A percentile compares a stretch with the other conserved stretches of the same genome.
These are phyloP conservation scores for Ooceraea biroi DNA, from an alignment of 1,140 invertebrate species.

Conservation along the genomic window DNA sequence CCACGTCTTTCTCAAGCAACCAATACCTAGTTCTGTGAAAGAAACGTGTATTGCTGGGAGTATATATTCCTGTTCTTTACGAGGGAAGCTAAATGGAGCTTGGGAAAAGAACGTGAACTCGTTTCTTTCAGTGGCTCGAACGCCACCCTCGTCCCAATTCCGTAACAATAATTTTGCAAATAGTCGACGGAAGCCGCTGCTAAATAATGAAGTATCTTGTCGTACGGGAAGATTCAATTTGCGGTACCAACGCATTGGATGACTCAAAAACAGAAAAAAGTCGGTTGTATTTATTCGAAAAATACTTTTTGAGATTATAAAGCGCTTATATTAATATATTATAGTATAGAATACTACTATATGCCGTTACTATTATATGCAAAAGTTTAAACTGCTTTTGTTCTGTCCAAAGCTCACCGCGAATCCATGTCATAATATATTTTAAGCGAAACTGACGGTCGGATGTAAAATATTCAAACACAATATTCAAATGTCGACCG, in stretches of 20 bases:
- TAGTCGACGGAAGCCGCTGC: conserved; percentile 77
- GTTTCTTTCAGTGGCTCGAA: conserved; percentile 69
- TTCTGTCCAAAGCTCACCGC: background rate
- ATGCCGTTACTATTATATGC: background rate
- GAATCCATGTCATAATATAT: conserved; percentile 29
- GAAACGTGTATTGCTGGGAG: conserved; percentile 44
- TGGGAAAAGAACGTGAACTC: conserved; percentile 66
- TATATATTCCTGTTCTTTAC: conserved; percentile 74
- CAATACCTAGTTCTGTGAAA: conserved; percentile 17
- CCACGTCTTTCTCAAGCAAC: background rate
- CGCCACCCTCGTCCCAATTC: conserved; percentile 75
- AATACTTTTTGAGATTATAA: no score
- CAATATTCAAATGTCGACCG: conserved; percentile 82
- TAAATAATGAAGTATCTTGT: conserved; percentile 81
- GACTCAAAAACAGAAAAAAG: conserved; percentile 44
- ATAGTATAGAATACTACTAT: background rate
- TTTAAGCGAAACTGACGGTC: conserved; percentile 54
- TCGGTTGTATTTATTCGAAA: conserved; percentile 2
- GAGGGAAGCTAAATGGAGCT: conserved; percentile 75
- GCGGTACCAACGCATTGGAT: conserved; percentile 67
- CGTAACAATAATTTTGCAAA: conserved; percentile 83
- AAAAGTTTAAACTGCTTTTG: conserved; percentile 30
- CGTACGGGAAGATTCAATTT: conserved; percentile 81
- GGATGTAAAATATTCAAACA: conserved; percentile 78
- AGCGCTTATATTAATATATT: background rate